Conservation (phyloP, 2,797 vertebrate genomes). For the Tadarida brasiliensis region DNA sequence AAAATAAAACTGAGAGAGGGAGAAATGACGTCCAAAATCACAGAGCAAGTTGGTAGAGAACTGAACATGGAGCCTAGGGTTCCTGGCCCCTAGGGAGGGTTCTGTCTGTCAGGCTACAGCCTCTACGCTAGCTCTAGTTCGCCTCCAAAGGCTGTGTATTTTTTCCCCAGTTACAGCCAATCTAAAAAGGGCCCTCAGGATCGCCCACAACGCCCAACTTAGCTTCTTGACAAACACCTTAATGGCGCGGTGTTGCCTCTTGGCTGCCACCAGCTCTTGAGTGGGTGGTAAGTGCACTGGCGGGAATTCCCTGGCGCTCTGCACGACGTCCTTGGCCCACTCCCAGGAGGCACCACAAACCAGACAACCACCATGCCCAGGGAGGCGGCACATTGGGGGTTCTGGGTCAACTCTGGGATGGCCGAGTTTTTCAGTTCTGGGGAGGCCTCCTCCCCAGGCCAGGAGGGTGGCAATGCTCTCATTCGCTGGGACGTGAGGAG, state of each 20-base stretch:
- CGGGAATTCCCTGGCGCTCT: slow-evolving; percentile 73
- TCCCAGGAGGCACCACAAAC: slow-evolving; percentile 80
- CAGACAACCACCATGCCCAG: slow-evolving; percentile 33
- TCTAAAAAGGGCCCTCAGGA: slow-evolving; percentile 75
- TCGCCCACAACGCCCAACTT: slow-evolving; percentile 75
- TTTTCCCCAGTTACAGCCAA: neutral
- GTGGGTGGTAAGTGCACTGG: slow-evolving; percentile 72
- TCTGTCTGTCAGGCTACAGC: neutral
- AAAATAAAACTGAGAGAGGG: slow-evolving; percentile 38
- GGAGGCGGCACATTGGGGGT: slow-evolving; percentile 54
- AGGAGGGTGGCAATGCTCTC: neutral
- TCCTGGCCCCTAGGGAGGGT: neutral
- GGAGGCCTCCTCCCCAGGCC: neutral
- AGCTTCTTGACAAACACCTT: slow-evolving; percentile 82
- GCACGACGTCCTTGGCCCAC: slow-evolving; percentile 70
- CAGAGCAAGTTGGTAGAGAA: slow-evolving; percentile 17
- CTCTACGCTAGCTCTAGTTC: slow-evolving; percentile 4
- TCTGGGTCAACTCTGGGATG: slow-evolving; percentile 62
- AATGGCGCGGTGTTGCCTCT: slow-evolving; percentile 57
- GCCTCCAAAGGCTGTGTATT: slow-evolving; percentile 45
- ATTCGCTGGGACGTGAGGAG: neutral
- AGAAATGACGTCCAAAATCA: slow-evolving; percentile 56
- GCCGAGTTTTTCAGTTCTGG: slow-evolving; percentile 5
- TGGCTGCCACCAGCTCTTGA: slow-evolving; percentile 69
- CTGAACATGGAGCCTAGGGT: neutral